These are phyloP conservation scores for Spizaetus ornatus DNA, from an alignment of 2,113 vertebrate genomes.

Conservation along the genomic window DNA sequence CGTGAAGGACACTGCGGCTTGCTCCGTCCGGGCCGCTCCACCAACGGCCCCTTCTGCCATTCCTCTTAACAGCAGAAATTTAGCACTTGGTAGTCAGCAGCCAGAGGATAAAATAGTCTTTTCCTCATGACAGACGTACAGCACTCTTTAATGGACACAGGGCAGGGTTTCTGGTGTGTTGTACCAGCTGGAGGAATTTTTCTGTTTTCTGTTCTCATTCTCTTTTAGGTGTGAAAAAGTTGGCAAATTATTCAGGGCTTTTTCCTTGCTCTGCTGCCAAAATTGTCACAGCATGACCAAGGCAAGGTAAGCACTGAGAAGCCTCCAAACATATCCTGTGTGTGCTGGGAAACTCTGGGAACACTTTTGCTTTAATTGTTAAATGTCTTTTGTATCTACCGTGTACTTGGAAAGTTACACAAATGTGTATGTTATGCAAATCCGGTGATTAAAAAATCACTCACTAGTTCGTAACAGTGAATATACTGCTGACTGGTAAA, in stretches of 20 bases:
- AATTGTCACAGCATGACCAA: background rate
- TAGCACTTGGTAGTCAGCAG: background rate
- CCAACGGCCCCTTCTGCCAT: accelerated
- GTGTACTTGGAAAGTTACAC: background rate
- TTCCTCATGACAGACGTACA: background rate
- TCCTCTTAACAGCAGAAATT: background rate
- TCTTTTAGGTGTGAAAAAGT: background rate
- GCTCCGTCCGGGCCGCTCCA: accelerated
- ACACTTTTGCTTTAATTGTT: background rate
- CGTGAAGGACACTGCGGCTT: background rate
- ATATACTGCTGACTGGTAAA: background rate
- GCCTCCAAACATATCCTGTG: background rate
- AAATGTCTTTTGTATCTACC: background rate
- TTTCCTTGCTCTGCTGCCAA: background rate
- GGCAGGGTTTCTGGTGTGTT: background rate
- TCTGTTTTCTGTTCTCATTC: background rate
- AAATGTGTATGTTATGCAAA: background rate
- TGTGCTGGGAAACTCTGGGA: background rate
- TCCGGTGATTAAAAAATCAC: background rate
- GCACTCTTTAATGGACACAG: background rate
- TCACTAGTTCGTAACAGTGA: background rate
- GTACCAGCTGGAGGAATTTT: background rate
- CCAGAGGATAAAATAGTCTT: background rate
- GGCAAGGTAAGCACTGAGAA: background rate
- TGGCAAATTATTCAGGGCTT: background rate